Evolutionary conservation across 2,113 vertebrate genomes (phyloP), one percentile per base, ranked within the genome.

Genomic region (Oophaga pumilio): DNA sequence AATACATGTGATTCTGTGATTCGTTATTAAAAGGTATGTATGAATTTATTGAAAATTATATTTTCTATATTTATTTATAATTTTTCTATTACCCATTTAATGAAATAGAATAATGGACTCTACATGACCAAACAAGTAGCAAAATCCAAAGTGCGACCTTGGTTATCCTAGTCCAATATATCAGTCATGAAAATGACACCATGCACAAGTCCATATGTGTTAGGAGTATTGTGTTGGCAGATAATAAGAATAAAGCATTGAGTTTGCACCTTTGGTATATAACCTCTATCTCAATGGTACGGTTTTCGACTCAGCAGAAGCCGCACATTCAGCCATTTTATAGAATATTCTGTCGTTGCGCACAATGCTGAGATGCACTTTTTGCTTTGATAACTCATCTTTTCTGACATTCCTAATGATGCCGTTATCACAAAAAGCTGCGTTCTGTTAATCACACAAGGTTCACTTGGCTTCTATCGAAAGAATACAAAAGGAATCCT

Each of bases 391-490:
- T 82, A 87, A 81, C 69, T 87, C 79, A 87, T 87, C 77, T 87
- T 87, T 87, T 82, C 69, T 82, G 79, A 87, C 86, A 87, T 82
- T 82, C 69, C 62, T 87, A 87, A 87, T 82, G 79, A 82, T 82
- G 86, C 79, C 76, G 86, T 64, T 87, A 82, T 82, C 79, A 76
- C 57, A 82, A 82, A 87, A 78, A 87, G 80, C 66, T 87, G 86
- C 24, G 79, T 76, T 83, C 86, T 76, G 86, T 82, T 87, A 87
- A 87, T 87, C 86, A 87, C 76, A 60, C 86, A 87, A 76, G 86
- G 86, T 87, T 87, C 86, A 87, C 80, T 87, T 76, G 86, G 86
- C 86, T 87, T 87, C 49, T 81, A 87, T 87, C 81, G 62, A 71
- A 71, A 87, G 43, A 82, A 64, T 33, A 87, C 79, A 87, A 87